These are phyloP conservation scores for Toxotes chatareus DNA, from an alignment of 2,113 vertebrate species.

Conservation along the genomic window DNA sequence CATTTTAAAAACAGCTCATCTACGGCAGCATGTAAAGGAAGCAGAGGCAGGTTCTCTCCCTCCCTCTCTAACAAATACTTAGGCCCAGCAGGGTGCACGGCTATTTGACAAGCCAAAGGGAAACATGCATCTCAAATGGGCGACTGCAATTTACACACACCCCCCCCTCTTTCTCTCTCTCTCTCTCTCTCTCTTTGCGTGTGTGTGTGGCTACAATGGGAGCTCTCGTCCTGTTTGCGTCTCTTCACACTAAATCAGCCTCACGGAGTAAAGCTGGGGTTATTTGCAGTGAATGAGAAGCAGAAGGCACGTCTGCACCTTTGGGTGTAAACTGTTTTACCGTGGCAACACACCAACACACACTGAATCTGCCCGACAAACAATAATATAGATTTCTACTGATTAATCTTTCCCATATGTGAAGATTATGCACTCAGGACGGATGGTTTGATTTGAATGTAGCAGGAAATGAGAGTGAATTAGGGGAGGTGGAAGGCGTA, in stretches of 20 bases:
- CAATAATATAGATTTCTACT: slow-evolving; percentile 8
- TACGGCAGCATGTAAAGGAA: slow-evolving; percentile 17
- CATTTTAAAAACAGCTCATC: slow-evolving; percentile 35
- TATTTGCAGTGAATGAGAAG: slow-evolving; percentile 60
- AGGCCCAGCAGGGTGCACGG: slow-evolving; percentile 63
- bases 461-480: slow-evolving; percentile 7
- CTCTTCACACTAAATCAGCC: slow-evolving; percentile 63
- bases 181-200: neutral
- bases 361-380: slow-evolving; percentile 35
- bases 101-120: slow-evolving; percentile 74
- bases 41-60: slow-evolving; percentile 29
- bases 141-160: slow-evolving; percentile 69
- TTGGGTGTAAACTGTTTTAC: slow-evolving; percentile 50
- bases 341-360: slow-evolving; percentile 18
- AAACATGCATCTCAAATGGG: slow-evolving; percentile 79
- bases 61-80: slow-evolving; percentile 58
- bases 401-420: slow-evolving; percentile 12
- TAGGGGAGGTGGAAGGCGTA: neutral
- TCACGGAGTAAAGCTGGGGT: slow-evolving; percentile 38
- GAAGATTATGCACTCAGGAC: neutral
- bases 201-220: slow-evolving; percentile 32
- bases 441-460: neutral
- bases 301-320: slow-evolving; percentile 60
- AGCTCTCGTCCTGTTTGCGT: slow-evolving; percentile 59
- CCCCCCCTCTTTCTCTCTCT: neutral